These are phyloP conservation scores for Cairina moschata DNA, from an alignment of 2,113 vertebrate species.

Conservation along the genomic window DNA sequence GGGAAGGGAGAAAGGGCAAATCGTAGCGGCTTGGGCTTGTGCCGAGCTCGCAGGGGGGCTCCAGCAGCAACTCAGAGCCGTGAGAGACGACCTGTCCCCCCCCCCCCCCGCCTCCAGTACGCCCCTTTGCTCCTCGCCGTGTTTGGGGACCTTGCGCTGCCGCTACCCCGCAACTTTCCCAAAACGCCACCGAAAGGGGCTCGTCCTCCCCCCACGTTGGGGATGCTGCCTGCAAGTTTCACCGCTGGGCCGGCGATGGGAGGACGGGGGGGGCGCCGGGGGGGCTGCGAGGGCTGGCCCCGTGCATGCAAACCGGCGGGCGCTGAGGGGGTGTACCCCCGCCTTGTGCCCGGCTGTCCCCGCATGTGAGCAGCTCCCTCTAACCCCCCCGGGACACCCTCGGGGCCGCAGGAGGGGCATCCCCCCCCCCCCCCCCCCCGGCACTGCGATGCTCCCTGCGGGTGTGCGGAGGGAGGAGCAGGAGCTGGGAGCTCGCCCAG, in stretches of 20 bases:
- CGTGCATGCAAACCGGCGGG: too few species aligned
- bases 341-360: not conserved
- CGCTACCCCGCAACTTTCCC: not conserved
- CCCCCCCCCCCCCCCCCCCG: not conserved
- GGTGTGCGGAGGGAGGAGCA: not conserved
- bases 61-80: not conserved
- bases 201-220: not conserved
- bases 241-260: not conserved
- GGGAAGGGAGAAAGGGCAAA: not conserved
- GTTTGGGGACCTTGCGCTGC: not conserved
- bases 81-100: accelerated
- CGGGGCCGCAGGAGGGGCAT: accelerated
- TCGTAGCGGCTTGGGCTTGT: not conserved
- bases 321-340: too few species aligned
- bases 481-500: accelerated
- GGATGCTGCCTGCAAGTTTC: not conserved
- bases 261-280: too few species aligned
- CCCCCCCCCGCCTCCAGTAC: too few species aligned
- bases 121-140: not conserved
- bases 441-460: not conserved
- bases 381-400: not conserved
- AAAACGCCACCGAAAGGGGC: not conserved
- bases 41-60: not conserved
- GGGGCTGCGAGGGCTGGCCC: too few species aligned
- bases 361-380: not conserved